Evolutionary conservation across 1,140 invertebrate species (phyloP).

Genomic region (Drosophila busckii): DNA sequence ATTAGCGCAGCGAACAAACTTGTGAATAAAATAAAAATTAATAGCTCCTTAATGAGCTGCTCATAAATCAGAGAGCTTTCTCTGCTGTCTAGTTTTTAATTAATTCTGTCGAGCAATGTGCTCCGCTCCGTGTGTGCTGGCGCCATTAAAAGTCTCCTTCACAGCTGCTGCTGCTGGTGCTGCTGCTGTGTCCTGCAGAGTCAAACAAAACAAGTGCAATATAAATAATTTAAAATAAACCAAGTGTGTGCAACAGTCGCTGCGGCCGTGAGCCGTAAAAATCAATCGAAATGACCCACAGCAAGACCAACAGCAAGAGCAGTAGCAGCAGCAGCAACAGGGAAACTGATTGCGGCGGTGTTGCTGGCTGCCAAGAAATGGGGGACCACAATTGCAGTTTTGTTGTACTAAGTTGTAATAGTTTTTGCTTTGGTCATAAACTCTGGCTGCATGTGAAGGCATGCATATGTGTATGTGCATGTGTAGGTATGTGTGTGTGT

Average conservation of each 20-base stretch:
- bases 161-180: no score
- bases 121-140: background rate
- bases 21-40: no score
- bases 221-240: slow-evolving; percentile 44
- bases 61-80: slow-evolving; percentile 23
- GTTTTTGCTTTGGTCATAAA: slow-evolving; percentile 42
- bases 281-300: slow-evolving; percentile 59
- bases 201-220: slow-evolving; percentile 32
- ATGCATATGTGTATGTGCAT: slow-evolving; percentile 2
- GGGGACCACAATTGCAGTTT: slow-evolving; percentile 26
- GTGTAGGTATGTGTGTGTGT: slow-evolving; percentile 14
- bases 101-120: slow-evolving; percentile 24
- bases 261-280: slow-evolving; percentile 46
- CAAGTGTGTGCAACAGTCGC: slow-evolving; percentile 24
- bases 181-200: slow-evolving; percentile 20
- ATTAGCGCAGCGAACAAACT: slow-evolving; percentile 27
- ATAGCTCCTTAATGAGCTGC: no score
- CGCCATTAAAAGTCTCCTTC: background rate
- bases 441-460: slow-evolving; percentile 34
- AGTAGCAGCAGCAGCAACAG: background rate
- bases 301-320: slow-evolving; percentile 13
- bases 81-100: slow-evolving; percentile 19
- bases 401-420: slow-evolving; percentile 25
- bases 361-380: slow-evolving; percentile 43
- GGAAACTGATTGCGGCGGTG: background rate